Conservation (phyloP, 2,797 vertebrate genomes). For the Novumbra hubbsi region DNA sequence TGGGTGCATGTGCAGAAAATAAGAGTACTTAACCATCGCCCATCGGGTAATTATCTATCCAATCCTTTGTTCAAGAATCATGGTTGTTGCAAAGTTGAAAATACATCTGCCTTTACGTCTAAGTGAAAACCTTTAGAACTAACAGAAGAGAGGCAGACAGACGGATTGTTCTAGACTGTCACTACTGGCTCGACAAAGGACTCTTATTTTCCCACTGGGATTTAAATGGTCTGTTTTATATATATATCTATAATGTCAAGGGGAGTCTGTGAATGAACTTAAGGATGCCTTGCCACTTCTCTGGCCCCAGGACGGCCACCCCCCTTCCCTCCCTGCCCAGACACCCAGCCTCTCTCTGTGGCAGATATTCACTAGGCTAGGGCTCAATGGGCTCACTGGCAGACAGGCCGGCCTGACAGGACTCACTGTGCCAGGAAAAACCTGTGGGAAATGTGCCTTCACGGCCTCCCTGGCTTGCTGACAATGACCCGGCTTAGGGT, state of each 20-base stretch:
- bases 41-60: not conserved
- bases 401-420: not conserved
- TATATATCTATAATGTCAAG: conserved; percentile 65
- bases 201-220: conserved; percentile 31
- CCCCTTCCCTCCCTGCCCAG: conserved; percentile 11
- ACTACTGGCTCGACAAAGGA: conserved; percentile 6
- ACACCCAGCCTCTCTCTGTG: conserved; percentile 7
- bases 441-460: conserved; percentile 2
- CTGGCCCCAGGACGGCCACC: conserved; percentile 49
- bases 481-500: not conserved
- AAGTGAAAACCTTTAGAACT: not conserved
- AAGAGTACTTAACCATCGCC: not conserved
- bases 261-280: conserved; percentile 72
- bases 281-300: conserved; percentile 57
- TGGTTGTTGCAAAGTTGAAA: not conserved
- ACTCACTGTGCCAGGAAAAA: not conserved
- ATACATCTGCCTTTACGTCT: not conserved
- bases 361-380: not conserved
- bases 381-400: conserved; percentile 1
- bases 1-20: not conserved
- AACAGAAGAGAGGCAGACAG: not conserved
- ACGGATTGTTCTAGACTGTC: conserved; percentile 5
- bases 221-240: conserved; percentile 48
- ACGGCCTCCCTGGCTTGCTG: not conserved
- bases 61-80: not conserved